Evolutionary conservation across 1,140 invertebrate genomes (phyloP), one percentile per base, ranked within the genome.

Genomic region (Paracyclopina nana): DNA sequence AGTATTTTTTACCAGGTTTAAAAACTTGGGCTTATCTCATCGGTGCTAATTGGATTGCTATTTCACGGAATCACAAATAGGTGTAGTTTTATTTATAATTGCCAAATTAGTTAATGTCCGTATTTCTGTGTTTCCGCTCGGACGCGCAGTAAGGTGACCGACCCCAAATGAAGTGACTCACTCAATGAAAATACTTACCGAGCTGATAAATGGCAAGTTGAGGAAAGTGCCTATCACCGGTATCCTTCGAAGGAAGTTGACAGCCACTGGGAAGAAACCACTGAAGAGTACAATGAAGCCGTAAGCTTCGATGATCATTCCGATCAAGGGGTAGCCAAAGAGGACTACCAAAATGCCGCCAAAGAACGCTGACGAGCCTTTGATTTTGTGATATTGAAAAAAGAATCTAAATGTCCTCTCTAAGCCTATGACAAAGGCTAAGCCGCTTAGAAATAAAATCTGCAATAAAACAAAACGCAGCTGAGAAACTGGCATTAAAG

Each of bases 311-410:
- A 48, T 46, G 52, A 54, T 14, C 52, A 54, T 54, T 8, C 50
- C 38, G 31, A 54, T 53, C 11, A 26, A 24, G 5, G 31, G 40
- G 43, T 52, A 52, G 30, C 94, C 92, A 34, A 95, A 60, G n/a
- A 99, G 68, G 20, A 99, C 91, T 46, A 96, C 72, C 4, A 81
- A 65, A 56, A 99, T 87, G 6, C 95, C 95, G 16, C 87, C 83
- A 62, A 98, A 84, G 67, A 98, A 99, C 11, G 84, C 77, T 6
- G 74, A 65, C 6, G 86, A 85, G 0, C 82, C 92, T 73, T 82
- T 91, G 4, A 88, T 64, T 75, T 98, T 99, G 62, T 98, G 90
- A 51, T 76, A 69, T 73, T 98, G 92, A 65, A 99, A 98, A 68
- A 99, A 99, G 63, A 99, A 99, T 60, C 82, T 76, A 58, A 52